Evolutionary conservation across 2,888 invertebrate genomes (phyloP).

Genomic region (Eupithecia subumbrata): DNA sequence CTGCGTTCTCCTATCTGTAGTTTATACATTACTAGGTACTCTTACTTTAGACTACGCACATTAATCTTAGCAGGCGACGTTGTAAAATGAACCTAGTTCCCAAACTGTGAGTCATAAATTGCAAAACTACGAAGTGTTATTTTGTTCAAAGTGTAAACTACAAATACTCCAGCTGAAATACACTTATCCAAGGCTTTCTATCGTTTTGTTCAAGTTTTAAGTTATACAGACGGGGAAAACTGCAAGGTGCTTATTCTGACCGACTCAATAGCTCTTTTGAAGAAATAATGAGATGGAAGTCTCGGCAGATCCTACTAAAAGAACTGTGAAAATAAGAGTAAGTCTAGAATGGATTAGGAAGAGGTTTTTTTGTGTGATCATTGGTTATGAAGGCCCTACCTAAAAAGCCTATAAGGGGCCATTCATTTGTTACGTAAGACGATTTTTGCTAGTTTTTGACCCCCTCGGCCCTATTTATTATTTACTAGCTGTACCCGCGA

Average conservation of each 20-base stretch:
- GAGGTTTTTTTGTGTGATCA: too few relatives aligned
- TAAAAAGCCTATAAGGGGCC: too few relatives aligned
- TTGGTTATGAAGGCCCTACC: too few relatives aligned
- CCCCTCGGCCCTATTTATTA: too few relatives aligned
- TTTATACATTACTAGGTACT: neutral
- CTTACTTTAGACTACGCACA: neutral
- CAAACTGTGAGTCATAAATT: constrained; percentile 20
- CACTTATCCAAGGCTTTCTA: neutral
- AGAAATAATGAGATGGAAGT: neutral
- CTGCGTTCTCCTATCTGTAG: neutral
- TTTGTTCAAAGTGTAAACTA: constrained; percentile 21
- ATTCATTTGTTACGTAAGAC: too few relatives aligned
- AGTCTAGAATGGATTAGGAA: too few relatives aligned
- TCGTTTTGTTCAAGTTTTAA: constrained; percentile 1
- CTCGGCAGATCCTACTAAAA: neutral
- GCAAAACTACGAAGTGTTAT: constrained; percentile 21
- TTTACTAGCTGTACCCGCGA: too few relatives aligned
- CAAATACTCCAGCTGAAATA: constrained; percentile 8
- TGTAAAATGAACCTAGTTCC: constrained; percentile 18
- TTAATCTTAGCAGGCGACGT: constrained; percentile 8
- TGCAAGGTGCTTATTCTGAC: neutral
- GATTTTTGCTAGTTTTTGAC: too few relatives aligned
- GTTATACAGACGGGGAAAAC: neutral
- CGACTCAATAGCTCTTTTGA: neutral
- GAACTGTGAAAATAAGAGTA: neutral